Evolutionary conservation across 2,797 vertebrate species (phyloP).

Genomic region (Lophura swinhoii): DNA sequence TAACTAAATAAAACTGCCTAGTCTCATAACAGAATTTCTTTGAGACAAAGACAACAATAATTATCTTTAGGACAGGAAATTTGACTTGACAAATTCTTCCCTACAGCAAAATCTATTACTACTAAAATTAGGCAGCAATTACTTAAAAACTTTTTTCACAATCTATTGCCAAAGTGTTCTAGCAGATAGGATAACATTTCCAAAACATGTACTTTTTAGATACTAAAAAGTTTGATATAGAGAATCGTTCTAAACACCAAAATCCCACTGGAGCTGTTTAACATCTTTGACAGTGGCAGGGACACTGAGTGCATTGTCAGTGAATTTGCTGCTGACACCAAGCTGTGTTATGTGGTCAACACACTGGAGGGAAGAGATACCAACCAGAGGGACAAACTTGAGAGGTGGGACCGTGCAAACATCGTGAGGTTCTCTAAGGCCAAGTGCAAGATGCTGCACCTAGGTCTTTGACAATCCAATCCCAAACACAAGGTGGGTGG

Average conservation of each 20-base stretch:
- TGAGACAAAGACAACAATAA: conserved; percentile 58
- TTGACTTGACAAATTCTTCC: conserved; percentile 9
- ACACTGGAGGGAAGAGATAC: neutral
- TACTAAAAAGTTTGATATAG: neutral
- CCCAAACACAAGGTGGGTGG: neutral
- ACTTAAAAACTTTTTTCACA: conserved; percentile 45
- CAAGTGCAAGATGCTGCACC: neutral
- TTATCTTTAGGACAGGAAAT: conserved; percentile 60
- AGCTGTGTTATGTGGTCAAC: neutral
- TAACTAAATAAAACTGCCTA: conserved; percentile 35
- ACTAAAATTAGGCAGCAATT: conserved; percentile 34
- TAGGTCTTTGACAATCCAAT: neutral
- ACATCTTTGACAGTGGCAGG: neutral
- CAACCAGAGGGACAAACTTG: neutral
- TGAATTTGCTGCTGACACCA: neutral
- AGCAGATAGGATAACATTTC: neutral
- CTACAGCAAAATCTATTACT: conserved; percentile 58
- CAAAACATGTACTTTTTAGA: neutral
- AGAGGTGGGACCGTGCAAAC: neutral
- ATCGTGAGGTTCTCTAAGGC: neutral
- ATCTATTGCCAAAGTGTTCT: neutral
- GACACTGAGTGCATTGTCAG: neutral
- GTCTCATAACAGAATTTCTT: conserved; percentile 54
- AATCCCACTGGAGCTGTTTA: neutral
- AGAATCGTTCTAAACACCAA: neutral